Base-by-base conservation (phyloP, 2,113 vertebrate species). In the Jaculus jaculus region DNA sequence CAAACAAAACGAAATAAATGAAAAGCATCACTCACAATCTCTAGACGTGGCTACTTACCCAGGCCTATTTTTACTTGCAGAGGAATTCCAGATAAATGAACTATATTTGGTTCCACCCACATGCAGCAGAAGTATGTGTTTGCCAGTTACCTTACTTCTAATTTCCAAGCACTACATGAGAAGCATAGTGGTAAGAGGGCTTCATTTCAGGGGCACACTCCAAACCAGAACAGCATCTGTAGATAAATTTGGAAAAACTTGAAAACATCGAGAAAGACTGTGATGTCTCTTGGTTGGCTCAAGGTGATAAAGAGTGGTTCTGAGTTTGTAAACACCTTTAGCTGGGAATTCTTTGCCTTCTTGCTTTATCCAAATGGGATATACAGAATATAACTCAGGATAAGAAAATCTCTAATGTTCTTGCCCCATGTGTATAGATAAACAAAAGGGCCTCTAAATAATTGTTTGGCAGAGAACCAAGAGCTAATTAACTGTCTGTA, bases 221-320 rank as follows among this genome's bases (percentile, higher is more conserved):
- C 94, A 95, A 34, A 34, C 94, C 74, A 91, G 96, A 63, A 95
- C 96, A 3, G 93, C 97, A 24, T 97, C 98, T 47, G 97, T 98
- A 0, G 71, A 98, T 0, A 96, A 96, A 98, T 97, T 98, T 11
- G 99, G 99, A 99, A 90, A 99, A 99, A 88, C 98, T 99, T 12
- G 99, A 99, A 94, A 99, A 87, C 98, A 99, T 96, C 99, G 99
- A 97, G 98, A 99, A 73, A 96, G 98, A 73, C 99, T 99, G 74
- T 99, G 99, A 99, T 98, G 1, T 99, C 98, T 3, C 98, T 99
- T 1, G 98, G 99, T 91, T 99, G 98, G 92, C 98, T 99, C 0
- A 99, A 99, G 80, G 98, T 98, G 1, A 92, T 97, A 0, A 99
- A 97, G 95, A 99, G 99, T 24, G 99, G 99, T 96, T 98, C 98